phyloP scores from a whole-genome alignment of 2,113 vertebrate species.

The Thalassoma bifasciatum region DNA sequence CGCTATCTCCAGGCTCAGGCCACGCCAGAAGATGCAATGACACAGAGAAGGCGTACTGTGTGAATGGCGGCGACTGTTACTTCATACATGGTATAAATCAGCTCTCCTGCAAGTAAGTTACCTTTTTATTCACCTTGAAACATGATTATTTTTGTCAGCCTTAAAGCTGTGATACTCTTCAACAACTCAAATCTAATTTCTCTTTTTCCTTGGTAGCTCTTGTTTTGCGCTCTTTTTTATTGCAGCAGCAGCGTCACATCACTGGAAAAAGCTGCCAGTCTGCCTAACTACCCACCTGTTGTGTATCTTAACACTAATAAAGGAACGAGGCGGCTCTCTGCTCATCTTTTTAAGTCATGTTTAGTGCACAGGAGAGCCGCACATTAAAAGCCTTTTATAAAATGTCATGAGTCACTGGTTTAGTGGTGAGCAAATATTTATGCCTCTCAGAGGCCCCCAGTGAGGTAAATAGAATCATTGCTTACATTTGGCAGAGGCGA shows the following conservation, averaged over 20 bases:
- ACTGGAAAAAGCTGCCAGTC: conserved; percentile 61
- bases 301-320: conserved; percentile 77
- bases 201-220: conserved; percentile 38
- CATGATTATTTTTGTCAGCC: not conserved
- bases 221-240: conserved; percentile 41
- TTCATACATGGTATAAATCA: conserved; percentile 97
- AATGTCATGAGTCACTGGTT: conserved; percentile 85
- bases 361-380: conserved; percentile 75
- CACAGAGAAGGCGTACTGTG: conserved; percentile 95
- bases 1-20: conserved; percentile 91
- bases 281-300: conserved; percentile 76
- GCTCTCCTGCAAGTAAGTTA: conserved; percentile 98
- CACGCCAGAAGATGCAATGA: conserved; percentile 97
- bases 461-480: conserved; percentile 82
- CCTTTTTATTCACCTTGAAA: not conserved
- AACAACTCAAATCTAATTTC: conserved; percentile 25
- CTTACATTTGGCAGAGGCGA: conserved; percentile 80
- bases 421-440: conserved; percentile 86
- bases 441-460: conserved; percentile 80
- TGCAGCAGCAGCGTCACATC: conserved; percentile 57
- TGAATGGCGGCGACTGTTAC: conserved; percentile 97
- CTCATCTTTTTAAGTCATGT: conserved; percentile 77
- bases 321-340: conserved; percentile 59
- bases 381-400: conserved; percentile 79
- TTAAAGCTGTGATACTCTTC: conserved; percentile 16